Evolutionary conservation across 1,140 invertebrate genomes (phyloP).

Genomic region (Hyles euphorbiae): DNA sequence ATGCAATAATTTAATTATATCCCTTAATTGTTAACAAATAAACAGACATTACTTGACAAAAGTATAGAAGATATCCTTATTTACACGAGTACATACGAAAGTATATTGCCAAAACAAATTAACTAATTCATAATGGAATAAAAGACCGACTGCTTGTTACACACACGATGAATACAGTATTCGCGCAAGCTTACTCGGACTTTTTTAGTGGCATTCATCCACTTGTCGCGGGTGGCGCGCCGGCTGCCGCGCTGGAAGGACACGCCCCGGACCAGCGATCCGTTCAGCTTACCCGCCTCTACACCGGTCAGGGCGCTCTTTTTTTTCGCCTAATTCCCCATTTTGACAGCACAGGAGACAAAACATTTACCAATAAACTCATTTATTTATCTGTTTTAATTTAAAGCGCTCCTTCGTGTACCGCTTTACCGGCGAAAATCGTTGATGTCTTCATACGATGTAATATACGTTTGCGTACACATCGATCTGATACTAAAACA

Average conservation of each 20-base stretch:
- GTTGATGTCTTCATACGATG: neutral
- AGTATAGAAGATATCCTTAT: no score
- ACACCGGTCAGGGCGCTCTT: slow-evolving; percentile 75
- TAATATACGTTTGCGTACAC: neutral
- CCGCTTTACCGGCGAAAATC: neutral
- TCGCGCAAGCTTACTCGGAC: slow-evolving; percentile 77
- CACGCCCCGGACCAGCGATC: slow-evolving; percentile 74
- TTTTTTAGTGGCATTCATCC: slow-evolving; percentile 80
- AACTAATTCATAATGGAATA: no score
- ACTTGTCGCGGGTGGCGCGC: slow-evolving; percentile 67
- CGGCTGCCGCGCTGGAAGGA: slow-evolving; percentile 65
- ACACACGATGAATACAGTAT: neutral
- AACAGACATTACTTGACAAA: no score
- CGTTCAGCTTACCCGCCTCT: slow-evolving; percentile 76
- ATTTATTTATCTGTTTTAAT: neutral
- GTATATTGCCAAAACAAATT: no score
- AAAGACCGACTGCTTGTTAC: no score
- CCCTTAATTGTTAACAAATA: no score
- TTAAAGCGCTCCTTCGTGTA: slow-evolving; percentile 1
- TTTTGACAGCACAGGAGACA: slow-evolving; percentile 32
- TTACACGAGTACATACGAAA: no score
- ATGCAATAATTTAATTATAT: no score
- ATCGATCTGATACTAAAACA: neutral
- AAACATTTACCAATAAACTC: slow-evolving; percentile 5
- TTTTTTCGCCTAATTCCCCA: slow-evolving; percentile 71